These are phyloP conservation scores for Epizoanthus scotinus DNA, from an alignment of 92 coral and sea anemone genomes.

Conservation along the genomic window DNA sequence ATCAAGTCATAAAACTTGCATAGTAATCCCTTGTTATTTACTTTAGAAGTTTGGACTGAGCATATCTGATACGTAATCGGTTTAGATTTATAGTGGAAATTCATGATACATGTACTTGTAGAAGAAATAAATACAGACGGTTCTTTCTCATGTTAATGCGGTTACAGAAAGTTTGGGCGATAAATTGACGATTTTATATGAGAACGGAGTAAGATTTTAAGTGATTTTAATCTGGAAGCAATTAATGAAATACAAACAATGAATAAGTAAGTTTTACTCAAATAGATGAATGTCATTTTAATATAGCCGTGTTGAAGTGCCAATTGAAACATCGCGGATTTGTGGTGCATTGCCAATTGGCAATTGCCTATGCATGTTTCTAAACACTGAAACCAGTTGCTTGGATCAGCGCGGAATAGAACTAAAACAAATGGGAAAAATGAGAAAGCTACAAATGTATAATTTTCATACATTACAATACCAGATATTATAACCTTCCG, in stretches of 20 bases:
- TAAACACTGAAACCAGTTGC: too few species aligned
- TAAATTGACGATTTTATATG: neutral
- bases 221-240: neutral
- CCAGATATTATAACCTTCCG: neutral
- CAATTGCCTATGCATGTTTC: too few species aligned
- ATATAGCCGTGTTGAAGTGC: neutral
- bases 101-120: neutral
- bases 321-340: neutral
- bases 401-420: too few species aligned
- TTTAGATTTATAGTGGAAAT: neutral
- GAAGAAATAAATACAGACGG: too few species aligned
- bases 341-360: too few species aligned
- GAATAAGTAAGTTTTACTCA: neutral
- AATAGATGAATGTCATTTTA: neutral
- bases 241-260: slow-evolving; percentile 23
- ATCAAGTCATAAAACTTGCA: slow-evolving; percentile 7
- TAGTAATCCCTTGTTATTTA: slow-evolving; percentile 15
- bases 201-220: neutral
- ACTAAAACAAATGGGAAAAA: neutral
- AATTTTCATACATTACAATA: neutral
- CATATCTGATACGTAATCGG: neutral
- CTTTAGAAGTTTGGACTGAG: neutral
- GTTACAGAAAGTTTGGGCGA: neutral
- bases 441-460: neutral
- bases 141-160: neutral